Base-by-base conservation (phyloP, 2,797 vertebrate species). In the Clarias pachynema region DNA sequence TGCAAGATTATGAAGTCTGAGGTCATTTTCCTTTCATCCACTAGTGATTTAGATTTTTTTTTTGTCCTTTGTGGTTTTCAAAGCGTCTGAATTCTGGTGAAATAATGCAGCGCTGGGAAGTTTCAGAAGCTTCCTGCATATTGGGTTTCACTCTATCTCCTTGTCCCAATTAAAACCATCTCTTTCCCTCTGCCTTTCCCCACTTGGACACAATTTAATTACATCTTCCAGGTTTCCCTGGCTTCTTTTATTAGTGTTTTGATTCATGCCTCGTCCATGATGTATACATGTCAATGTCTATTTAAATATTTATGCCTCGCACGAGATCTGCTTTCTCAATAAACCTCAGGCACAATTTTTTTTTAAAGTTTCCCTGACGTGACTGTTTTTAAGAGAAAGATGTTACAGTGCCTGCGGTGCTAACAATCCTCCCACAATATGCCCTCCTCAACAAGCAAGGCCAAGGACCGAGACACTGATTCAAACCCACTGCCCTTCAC, bases 1-100 rank as follows among this genome's bases (percentile, higher is more conserved):
- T 93, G 93, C 91, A 91, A 92, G 90, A 89, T 93, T 93, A 88
- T 89, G 85, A 84, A 89, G 90, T 89, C 92, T 94, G 93, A 95
- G 91, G 68, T 95, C 93, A 94, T 94, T 85, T 72, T 81, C 88
- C 91, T 93, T 83, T 85, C 93, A 93, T 93, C 92, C 92, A 90
- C 89, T 90, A 89, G 91, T 89, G 69, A 66, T 88, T 82, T 89
- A 91, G 3, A 37, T 89, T 91, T 91, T 91, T 91, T 90, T 91
- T 90, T 92, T 91, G 57, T 73, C 66, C 75, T 84, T 14, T 81
- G 62, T 86, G 87, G 90, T 92, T 92, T 90, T 92, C 90, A 79
- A 89, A 89, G 89, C 86, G 88, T 91, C 79, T 68, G 87, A 90
- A 34, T 92, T 86, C 87, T 92, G 89, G 93, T 94, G 89, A 93